Percentiles rank a stretch among this genome's conserved stretches.
Evolutionary conservation across 2,113 vertebrate genomes (phyloP).

Genomic region (Amphiprion ocellaris): DNA sequence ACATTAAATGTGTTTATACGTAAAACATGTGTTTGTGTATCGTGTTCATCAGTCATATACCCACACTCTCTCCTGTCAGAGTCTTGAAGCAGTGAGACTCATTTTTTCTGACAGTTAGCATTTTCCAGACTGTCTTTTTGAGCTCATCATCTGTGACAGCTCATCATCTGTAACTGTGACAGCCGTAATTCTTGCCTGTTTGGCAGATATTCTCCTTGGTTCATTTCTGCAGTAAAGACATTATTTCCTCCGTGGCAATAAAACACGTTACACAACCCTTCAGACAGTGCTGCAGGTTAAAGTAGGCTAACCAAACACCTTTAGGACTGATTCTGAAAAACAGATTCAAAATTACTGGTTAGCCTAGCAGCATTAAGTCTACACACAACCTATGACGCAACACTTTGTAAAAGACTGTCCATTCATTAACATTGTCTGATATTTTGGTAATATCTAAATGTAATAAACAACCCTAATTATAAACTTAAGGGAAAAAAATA

Average conservation of each 20-base stretch:
- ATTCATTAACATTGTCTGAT: too few species aligned
- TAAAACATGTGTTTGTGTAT: slow-evolving; percentile 27
- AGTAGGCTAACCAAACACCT: neutral
- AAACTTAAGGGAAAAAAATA: too few species aligned
- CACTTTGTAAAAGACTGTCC: too few species aligned
- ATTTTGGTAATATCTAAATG: too few species aligned
- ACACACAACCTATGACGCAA: too few species aligned
- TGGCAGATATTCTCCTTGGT: slow-evolving; percentile 26
- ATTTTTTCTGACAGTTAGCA: slow-evolving; percentile 51
- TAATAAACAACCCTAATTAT: too few species aligned
- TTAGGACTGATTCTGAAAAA: neutral
- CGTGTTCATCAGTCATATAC: slow-evolving; percentile 44
- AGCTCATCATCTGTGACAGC: slow-evolving; percentile 34
- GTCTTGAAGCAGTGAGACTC: slow-evolving; percentile 35
- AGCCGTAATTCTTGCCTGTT: slow-evolving; percentile 38
- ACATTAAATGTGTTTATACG: slow-evolving; percentile 20
- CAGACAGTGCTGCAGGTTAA: neutral
- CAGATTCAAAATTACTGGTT: too few species aligned
- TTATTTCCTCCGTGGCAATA: slow-evolving; percentile 8
- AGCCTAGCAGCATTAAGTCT: too few species aligned
- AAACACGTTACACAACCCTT: neutral
- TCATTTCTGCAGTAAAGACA: slow-evolving; percentile 2
- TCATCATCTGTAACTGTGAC: slow-evolving; percentile 47
- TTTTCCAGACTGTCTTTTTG: slow-evolving; percentile 20
- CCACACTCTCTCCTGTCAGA: slow-evolving; percentile 25